Base-by-base conservation (phyloP, 1,140 invertebrate species). In the Myzus persicae region DNA sequence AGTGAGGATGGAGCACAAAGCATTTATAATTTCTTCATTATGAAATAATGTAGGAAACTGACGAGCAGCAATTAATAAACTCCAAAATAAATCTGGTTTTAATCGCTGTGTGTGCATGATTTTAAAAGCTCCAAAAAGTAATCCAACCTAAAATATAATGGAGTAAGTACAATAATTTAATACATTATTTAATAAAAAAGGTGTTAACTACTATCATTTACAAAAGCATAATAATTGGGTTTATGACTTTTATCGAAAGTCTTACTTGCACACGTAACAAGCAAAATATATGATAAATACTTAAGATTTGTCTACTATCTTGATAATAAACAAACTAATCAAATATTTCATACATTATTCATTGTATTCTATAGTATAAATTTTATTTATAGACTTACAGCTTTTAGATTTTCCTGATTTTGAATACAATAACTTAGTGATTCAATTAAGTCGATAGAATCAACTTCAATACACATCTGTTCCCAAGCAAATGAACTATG, bases 31-130 rank as follows among this genome's bases (percentile, higher is more conserved):
- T 87, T 97, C 96, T 94, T 99, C 98, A 94, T 97, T 97, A 9
- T 96, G 96, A 95, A 98, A 99, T 94, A 98, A 96, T 51, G 96
- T 96, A 6, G 98, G 97, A 94, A 97, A 96, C 76, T 97, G 96
- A 95, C 98, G 98, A 0, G 97, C 97, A 36, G 99, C 94, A 95
- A 98, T 98, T 48, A 98, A 96, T 81, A 99, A 95, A 90, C 97
- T 84, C 91, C 91, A 93, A 85, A 93, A 93, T 14, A 85, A 82
- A 85, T 84, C 91, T 2, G 91, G 81, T 84, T 93, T 93, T 84
- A 93, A 85, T 85, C 46, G 67, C 54, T 93, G 91, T 9, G 91
- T 93, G 54, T 93, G 91, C 91, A 93, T 85, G 9, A n/a, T 51
- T 93, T 93, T 93, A n/a, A 93, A 93, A 51, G 76, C 91, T 24